A percentile compares a stretch with the other conserved stretches of the same genome.
Conservation (phyloP, 2,888 invertebrate species). For the Hyposoter didymator region DNA sequence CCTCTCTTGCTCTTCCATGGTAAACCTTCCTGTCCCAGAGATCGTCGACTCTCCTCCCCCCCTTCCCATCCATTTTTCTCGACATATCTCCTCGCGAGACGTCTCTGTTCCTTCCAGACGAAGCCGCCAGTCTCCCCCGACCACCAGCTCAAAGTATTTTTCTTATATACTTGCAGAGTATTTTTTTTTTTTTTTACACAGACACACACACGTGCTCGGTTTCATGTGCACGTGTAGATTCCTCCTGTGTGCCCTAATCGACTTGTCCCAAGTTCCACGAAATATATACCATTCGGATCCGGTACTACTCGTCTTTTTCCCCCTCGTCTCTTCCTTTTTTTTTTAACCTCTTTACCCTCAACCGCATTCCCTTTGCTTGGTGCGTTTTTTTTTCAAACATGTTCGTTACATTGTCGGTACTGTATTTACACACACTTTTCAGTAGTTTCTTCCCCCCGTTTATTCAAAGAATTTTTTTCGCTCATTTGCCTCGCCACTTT, state of each 20-base stretch:
- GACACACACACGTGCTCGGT: not conserved
- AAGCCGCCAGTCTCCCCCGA: not conserved
- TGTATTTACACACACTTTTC: not conserved
- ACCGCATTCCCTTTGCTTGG: not conserved
- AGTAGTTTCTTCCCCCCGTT: not conserved
- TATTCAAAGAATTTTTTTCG: not conserved
- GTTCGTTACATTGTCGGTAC: not conserved
- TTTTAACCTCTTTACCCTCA: constrained; percentile 26
- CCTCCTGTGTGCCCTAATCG: constrained; percentile 43
- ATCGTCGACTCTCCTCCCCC: not conserved
- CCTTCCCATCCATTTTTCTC: not conserved
- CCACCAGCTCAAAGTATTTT: not conserved
- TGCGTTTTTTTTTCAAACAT: not conserved
- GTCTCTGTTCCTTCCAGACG: not conserved
- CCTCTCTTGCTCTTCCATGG: not conserved
- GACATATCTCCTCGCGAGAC: not conserved
- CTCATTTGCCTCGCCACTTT: not conserved
- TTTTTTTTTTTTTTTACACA: not conserved
- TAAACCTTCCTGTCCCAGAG: constrained; percentile 1
- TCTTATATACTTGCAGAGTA: not conserved
- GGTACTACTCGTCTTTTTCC: constrained; percentile 42
- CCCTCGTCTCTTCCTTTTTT: constrained; percentile 23
- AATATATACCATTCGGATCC: constrained; percentile 43
- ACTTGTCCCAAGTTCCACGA: constrained; percentile 47
- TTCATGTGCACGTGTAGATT: constrained; percentile 14